Conservation (phyloP, 2,113 vertebrate species). For the Suncus etruscus region DNA sequence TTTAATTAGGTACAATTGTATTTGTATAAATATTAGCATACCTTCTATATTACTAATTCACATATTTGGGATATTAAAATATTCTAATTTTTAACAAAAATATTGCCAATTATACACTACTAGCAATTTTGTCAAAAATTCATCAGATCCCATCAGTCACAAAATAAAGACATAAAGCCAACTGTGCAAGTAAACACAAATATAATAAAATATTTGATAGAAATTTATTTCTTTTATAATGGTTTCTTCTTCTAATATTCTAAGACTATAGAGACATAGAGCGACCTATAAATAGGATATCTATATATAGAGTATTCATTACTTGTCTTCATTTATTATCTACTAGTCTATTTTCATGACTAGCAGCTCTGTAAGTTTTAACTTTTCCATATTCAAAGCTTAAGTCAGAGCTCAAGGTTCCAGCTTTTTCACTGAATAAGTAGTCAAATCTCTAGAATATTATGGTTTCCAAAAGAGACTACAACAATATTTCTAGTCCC, state of each 20-base stretch:
- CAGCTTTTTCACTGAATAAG: background rate
- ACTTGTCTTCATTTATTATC: slow-evolving; percentile 1
- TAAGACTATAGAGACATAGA: background rate
- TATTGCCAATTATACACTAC: background rate
- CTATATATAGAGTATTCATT: background rate
- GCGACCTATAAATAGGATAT: no score
- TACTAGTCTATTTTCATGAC: slow-evolving; percentile 17
- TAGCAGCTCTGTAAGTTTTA: background rate
- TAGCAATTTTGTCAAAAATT: slow-evolving; percentile 29
- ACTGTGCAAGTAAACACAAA: slow-evolving; percentile 23
- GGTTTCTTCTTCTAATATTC: background rate
- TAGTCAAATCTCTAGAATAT: background rate
- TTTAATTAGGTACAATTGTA: background rate
- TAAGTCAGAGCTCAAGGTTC: background rate
- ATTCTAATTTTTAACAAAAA: slow-evolving; percentile 53
- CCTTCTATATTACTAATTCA: slow-evolving; percentile 4
- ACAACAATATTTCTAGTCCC: background rate
- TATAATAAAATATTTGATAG: background rate
- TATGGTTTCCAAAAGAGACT: slow-evolving; percentile 2
- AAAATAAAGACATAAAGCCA: slow-evolving; percentile 31
- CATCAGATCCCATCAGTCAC: slow-evolving; percentile 44
- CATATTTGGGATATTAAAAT: slow-evolving; percentile 22
- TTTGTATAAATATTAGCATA: background rate
- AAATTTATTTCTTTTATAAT: background rate
- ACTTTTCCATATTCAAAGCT: background rate